Evolutionary conservation across 2,113 vertebrate genomes (phyloP), one percentile per base, ranked within the genome.

Genomic region (Cololabis saira): DNA sequence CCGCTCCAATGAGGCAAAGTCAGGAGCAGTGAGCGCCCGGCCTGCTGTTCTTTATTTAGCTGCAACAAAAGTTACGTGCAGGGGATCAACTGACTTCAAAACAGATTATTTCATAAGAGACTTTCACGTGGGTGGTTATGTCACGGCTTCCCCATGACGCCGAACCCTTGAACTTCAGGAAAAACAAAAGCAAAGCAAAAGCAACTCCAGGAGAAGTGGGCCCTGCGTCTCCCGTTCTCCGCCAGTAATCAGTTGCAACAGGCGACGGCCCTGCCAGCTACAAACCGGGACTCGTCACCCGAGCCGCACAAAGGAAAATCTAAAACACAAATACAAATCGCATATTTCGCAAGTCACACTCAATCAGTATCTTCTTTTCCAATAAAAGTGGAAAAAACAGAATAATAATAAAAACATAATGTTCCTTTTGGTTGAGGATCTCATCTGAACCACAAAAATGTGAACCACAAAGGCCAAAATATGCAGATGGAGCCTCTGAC

Each of bases 371-470:
- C 67, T 33, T 50, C 6, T 4, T 3, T 51, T 54, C 45, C 52
- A 67, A 58, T 12, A 6, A n/a, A n/a, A n/a, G n/a, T 9, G 3
- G 16, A 74, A 67, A 27, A 27, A 27, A 27, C 24, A 27, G 24
- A 27, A 27, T 27, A 80, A 68, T 17, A 76, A 62, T 71, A 67
- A 80, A 89, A 86, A 84, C 76, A 78, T 33, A 75, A 37, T 79
- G 79, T 87, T 89, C 74, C 75, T 56, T 72, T 74, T 57, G 85
- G 84, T 45, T 13, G 54, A 68, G 50, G 60, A 84, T 74, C 73
- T 80, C 50, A 66, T 44, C 37, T 13, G 24, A 37, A n/a, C 80
- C 78, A 12, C 82, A 82, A 81, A 73, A 80, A 85, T 75, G 69
- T 67, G 22, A 60, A 83, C 61, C 54, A 0, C 78, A 78, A 45